Evolutionary conservation across 1,140 invertebrate genomes (phyloP).

Genomic region (Leptinotarsa defecta): DNA sequence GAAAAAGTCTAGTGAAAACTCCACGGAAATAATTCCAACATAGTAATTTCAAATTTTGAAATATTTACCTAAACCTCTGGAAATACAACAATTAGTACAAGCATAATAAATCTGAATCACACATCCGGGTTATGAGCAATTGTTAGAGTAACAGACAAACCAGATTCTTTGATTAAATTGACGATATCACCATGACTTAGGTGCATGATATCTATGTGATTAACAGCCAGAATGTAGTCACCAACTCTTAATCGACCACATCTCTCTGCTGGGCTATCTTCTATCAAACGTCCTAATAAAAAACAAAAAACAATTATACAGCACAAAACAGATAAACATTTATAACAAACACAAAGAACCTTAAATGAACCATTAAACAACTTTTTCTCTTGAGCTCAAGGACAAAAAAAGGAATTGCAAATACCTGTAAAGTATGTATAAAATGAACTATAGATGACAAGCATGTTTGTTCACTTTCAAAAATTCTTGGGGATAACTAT

Average conservation of each 20-base stretch:
- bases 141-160: slow-evolving; percentile 86
- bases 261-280: slow-evolving; percentile 92
- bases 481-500: too few relatives aligned
- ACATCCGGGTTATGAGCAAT: slow-evolving; percentile 67
- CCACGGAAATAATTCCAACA: too few relatives aligned
- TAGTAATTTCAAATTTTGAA: background rate
- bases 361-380: too few relatives aligned
- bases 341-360: background rate
- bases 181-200: slow-evolving; percentile 97
- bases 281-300: slow-evolving; percentile 82
- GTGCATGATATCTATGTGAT: slow-evolving; percentile 88
- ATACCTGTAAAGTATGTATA: too few relatives aligned
- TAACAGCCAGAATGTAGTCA: slow-evolving; percentile 95
- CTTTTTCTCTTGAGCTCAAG: too few relatives aligned
- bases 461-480: too few relatives aligned
- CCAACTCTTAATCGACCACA: slow-evolving; percentile 90
- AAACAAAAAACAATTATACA: background rate
- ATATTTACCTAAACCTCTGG: background rate
- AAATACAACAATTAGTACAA: background rate
- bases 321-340: slow-evolving; percentile 5
- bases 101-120: slow-evolving; percentile 38
- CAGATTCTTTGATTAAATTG: slow-evolving; percentile 92
- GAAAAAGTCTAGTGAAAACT: too few relatives aligned
- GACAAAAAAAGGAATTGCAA: too few relatives aligned
- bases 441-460: too few relatives aligned